Base-by-base conservation (phyloP, 2,797 vertebrate species). In the Hoplostethus mediterraneus region DNA sequence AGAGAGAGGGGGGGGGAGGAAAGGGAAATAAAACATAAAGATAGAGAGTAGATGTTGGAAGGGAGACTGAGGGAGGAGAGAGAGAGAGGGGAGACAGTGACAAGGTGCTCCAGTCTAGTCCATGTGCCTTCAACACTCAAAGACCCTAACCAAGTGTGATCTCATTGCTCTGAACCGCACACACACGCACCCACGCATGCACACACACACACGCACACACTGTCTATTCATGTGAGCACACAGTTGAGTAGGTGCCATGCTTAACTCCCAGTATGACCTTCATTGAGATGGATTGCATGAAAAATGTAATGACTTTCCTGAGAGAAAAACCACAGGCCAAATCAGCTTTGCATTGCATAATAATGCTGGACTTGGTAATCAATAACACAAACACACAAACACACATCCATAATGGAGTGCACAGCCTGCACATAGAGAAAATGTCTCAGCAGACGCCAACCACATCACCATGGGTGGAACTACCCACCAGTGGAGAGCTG, bases 301-400 rank as follows among this genome's bases (percentile, higher is more conserved):
- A 91, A 93, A 91, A 92, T 92, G 84, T 91, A 92, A 92, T 90
- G 87, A 90, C 87, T 90, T 92, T 89, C 87, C 85, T 87, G 73
- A 82, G 87, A 91, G 90, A 94, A 93, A 93, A 93, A 93, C 85
- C 88, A 92, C 92, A 89, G 84, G 91, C 88, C 88, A 92, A 92
- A 92, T 92, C 91, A 93, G 90, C 92, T 93, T 92, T 92, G 90
- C 87, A 89, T 93, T 90, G 91, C 90, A 92, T 92, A 92, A 92
- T 90, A 92, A 93, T 92, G 89, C 82, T 55, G 65, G 83, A 88
- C 86, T 85, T 87, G 81, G 89, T 90, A 89, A 92, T 93, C 92
- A 91, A 92, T 92, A 90, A 91, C 89, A 85, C 90, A 90, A 92
- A 90, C 84, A 85, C 90, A 89, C 83, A 83, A 79, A 88, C 90